These are phyloP conservation scores for Dendrolimus pini DNA, from an alignment of 2,888 invertebrate species.

Conservation along the genomic window DNA sequence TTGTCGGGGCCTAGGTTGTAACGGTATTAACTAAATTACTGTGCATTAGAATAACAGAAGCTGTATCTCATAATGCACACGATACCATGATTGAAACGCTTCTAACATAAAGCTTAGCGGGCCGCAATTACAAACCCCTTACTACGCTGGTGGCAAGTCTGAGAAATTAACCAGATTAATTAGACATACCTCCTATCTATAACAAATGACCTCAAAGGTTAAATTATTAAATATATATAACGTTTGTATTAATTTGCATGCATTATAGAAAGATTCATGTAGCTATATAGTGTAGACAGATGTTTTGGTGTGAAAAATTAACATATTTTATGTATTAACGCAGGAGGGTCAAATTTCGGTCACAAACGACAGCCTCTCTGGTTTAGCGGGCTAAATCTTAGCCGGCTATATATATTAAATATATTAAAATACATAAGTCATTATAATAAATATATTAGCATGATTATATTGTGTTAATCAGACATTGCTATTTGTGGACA, in stretches of 20 bases:
- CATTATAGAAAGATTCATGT: not conserved
- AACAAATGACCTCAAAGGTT: not conserved
- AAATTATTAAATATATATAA: not conserved
- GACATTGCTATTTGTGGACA: no score
- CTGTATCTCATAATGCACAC: no score
- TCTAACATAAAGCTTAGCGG: not conserved
- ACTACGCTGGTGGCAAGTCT: not conserved
- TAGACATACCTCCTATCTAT: not conserved
- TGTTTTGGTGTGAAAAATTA: not conserved
- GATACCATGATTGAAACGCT: no score
- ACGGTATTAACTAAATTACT: no score
- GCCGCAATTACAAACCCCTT: not conserved
- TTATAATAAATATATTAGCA: no score
- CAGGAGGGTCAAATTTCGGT: not conserved
- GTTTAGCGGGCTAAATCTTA: no score
- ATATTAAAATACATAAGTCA: no score
- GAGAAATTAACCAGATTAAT: not conserved
- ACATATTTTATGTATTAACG: not conserved
- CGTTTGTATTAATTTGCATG: not conserved
- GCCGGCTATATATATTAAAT: no score
- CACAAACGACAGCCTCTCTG: no score
- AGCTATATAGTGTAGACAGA: not conserved
- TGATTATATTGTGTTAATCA: no score
- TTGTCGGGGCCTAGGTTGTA: no score
- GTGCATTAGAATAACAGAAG: no score